phyloP scores from a whole-genome alignment of 2,113 vertebrate species.

The Epinephelus cyanopodus region DNA sequence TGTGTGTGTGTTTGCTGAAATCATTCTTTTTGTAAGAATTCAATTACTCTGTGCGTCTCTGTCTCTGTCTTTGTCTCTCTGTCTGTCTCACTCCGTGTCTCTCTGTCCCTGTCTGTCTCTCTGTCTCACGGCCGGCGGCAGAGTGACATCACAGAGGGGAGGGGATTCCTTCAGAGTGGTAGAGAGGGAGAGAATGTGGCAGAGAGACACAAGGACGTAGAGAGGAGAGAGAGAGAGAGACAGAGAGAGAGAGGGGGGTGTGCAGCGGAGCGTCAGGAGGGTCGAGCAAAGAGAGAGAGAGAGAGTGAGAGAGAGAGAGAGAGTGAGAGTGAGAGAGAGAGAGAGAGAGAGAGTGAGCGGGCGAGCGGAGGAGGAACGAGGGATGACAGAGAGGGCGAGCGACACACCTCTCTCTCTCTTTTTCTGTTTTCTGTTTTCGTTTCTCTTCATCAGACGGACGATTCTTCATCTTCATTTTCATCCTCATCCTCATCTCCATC shows the following conservation, averaged over 20 bases:
- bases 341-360: slow-evolving; percentile 29
- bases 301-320: slow-evolving; percentile 9
- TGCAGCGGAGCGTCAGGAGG: slow-evolving; percentile 44
- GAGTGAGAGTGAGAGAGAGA: slow-evolving; percentile 32
- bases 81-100: too few species aligned
- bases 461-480: too few species aligned
- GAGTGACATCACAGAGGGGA: slow-evolving; percentile 72
- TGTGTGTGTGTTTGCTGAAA: slow-evolving; percentile 1
- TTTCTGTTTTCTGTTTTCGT: background rate
- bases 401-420: slow-evolving; percentile 36
- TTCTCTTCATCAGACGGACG: too few species aligned
- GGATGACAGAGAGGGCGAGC: slow-evolving; percentile 47
- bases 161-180: slow-evolving; percentile 62
- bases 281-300: slow-evolving; percentile 35
- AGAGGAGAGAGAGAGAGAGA: background rate
- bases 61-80: too few species aligned
- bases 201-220: slow-evolving; percentile 3
- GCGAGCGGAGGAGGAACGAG: slow-evolving; percentile 53
- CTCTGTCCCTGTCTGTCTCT: background rate
- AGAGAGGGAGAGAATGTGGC: background rate
- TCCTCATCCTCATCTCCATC: too few species aligned
- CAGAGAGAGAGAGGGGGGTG: slow-evolving; percentile 19
- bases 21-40: too few species aligned
- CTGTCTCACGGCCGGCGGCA: background rate
- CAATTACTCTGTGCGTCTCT: too few species aligned